These are phyloP conservation scores for Macrosiphum euphorbiae DNA, from an alignment of 2,888 invertebrate genomes.

Conservation along the genomic window DNA sequence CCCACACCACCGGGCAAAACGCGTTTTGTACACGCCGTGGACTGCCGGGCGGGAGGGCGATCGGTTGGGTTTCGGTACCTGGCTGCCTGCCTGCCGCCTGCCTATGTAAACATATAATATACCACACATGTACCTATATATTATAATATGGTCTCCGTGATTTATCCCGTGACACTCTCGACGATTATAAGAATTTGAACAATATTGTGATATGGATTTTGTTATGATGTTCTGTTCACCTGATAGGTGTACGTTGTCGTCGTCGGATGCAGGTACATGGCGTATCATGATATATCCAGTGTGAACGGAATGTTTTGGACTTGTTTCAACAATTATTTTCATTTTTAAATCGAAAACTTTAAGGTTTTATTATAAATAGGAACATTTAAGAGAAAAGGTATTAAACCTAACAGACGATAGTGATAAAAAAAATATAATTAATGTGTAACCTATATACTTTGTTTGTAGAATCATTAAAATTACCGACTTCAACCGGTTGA, in stretches of 20 bases:
- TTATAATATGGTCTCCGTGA: not conserved
- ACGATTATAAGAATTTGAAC: not conserved
- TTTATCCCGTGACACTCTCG: not conserved
- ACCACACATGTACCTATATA: not conserved
- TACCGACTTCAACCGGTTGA: not conserved
- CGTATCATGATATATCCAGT: not conserved
- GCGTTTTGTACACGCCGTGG: not conserved
- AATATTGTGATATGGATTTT: not conserved
- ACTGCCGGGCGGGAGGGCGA: not conserved
- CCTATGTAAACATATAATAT: not conserved
- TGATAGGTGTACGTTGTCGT: not conserved
- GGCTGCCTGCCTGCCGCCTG: not conserved
- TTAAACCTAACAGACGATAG: not conserved
- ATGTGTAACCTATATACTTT: not conserved
- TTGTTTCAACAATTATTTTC: not conserved
- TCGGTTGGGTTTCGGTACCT: not conserved
- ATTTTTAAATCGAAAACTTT: not conserved
- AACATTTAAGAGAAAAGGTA: too few relatives aligned
- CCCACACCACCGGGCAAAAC: conserved; percentile 47
- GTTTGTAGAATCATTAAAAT: not conserved
- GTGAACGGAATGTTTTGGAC: not conserved
- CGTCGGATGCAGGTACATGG: not conserved
- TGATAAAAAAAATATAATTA: not conserved
- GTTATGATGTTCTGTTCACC: not conserved
- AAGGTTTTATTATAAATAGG: too few relatives aligned